phyloP scores from a whole-genome alignment of 2,888 invertebrate genomes.

The Drosophila infuscata region DNA sequence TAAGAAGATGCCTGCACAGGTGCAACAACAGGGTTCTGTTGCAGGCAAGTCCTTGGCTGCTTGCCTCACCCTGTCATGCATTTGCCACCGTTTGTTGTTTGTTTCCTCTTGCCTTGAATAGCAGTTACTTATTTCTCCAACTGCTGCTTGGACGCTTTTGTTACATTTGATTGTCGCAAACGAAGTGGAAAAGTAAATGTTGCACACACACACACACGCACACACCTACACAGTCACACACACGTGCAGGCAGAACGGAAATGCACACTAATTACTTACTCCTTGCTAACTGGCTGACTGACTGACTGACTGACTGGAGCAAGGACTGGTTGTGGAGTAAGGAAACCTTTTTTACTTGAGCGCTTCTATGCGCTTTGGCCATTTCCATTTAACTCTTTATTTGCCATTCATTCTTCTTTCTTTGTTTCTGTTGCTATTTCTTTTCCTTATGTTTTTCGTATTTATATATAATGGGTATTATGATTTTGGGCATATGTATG shows the following conservation, averaged over 20 bases:
- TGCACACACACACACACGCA: slow-evolving; percentile 33
- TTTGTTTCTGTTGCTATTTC: slow-evolving; percentile 34
- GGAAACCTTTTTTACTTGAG: slow-evolving; percentile 51
- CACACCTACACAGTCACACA: background rate
- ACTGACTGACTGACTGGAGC: background rate
- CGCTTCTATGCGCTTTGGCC: slow-evolving; percentile 49
- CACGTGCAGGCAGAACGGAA: slow-evolving; percentile 49
- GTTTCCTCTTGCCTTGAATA: slow-evolving; percentile 6
- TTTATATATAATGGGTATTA: background rate
- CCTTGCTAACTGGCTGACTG: slow-evolving; percentile 34
- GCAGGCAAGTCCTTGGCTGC: slow-evolving; percentile 10
- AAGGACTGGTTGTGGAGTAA: background rate
- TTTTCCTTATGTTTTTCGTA: slow-evolving; percentile 1
- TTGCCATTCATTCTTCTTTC: slow-evolving; percentile 48
- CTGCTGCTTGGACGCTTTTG: slow-evolving; percentile 54
- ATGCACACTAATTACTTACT: slow-evolving; percentile 79
- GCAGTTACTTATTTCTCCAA: slow-evolving; percentile 27
- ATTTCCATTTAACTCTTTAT: slow-evolving; percentile 55
- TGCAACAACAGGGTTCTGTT: slow-evolving; percentile 27
- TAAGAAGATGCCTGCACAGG: slow-evolving; percentile 43
- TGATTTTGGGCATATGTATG: background rate
- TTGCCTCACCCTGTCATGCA: background rate
- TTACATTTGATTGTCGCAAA: slow-evolving; percentile 78
- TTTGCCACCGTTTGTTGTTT: background rate
- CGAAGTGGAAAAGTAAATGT: slow-evolving; percentile 79